These are phyloP conservation scores for Zaprionus inermis DNA, from an alignment of 1,140 invertebrate species.

Conservation along the genomic window DNA sequence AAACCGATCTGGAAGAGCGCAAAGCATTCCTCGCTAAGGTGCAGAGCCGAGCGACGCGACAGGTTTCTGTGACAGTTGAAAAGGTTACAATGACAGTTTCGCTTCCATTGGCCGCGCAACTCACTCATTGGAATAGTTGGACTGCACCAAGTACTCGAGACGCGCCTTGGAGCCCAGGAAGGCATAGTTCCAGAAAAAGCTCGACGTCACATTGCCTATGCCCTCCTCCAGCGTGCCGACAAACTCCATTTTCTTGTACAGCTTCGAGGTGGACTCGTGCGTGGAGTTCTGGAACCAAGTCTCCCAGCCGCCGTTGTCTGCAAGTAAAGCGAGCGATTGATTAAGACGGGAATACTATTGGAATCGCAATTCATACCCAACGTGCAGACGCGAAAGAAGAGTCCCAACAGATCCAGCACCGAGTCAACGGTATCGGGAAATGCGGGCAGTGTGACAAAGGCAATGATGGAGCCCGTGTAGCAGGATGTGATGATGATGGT, in stretches of 20 bases:
- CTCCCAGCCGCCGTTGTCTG: conserved; percentile 90
- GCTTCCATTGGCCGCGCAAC: neutral
- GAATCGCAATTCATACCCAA: conserved; percentile 54
- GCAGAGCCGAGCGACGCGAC: conserved; percentile 87
- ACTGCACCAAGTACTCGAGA: conserved; percentile 88
- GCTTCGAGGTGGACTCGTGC: conserved; percentile 85
- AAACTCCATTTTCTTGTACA: conserved; percentile 88
- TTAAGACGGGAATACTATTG: neutral
- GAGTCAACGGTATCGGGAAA: conserved; percentile 89
- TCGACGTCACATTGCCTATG: conserved; percentile 88
- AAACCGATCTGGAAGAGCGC: conserved; percentile 88
- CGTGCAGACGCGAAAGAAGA: conserved; percentile 85
- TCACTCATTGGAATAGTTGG: conserved; percentile 88
- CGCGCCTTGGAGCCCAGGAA: conserved; percentile 88
- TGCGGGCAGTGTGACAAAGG: conserved; percentile 90
- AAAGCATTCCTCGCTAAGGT: conserved; percentile 89
- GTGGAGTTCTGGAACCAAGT: conserved; percentile 88
- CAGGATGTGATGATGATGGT: conserved; percentile 92
- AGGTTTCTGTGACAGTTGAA: conserved; percentile 63
- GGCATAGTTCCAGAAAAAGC: conserved; percentile 90
- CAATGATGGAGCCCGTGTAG: conserved; percentile 91
- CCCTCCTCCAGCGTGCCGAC: conserved; percentile 87
- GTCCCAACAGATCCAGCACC: conserved; percentile 86
- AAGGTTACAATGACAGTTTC: neutral
- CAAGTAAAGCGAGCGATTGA: conserved; percentile 9